Conservation (phyloP, 2,888 invertebrate genomes). For the Troilus luridus region DNA sequence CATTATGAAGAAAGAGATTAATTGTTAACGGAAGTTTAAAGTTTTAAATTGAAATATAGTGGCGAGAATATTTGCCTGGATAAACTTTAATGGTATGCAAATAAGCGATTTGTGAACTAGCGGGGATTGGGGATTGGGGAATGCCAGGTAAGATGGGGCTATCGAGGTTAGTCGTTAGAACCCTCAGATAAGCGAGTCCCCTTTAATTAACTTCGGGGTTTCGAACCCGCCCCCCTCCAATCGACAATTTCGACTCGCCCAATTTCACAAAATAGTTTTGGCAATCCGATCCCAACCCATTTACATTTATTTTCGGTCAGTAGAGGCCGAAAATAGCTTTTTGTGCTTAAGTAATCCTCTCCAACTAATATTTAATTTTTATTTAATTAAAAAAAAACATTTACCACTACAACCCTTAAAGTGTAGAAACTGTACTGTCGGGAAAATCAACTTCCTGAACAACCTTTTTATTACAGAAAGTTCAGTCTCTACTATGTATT, state of each 20-base stretch:
- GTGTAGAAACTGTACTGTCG: too few species aligned
- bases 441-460: too few species aligned
- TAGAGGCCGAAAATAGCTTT: neutral
- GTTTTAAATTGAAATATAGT: neutral
- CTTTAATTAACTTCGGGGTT: neutral
- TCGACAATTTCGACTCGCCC: slow-evolving; percentile 17
- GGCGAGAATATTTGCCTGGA: neutral
- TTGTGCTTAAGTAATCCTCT: neutral
- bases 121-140: neutral
- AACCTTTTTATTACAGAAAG: too few species aligned
- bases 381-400: neutral
- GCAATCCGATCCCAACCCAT: neutral
- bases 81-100: slow-evolving; percentile 28
- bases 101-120: neutral
- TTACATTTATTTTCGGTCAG: slow-evolving; percentile 18
- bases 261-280: slow-evolving; percentile 35
- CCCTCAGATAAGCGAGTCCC: slow-evolving; percentile 6
- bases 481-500: too few species aligned
- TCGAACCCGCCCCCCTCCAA: neutral
- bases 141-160: neutral
- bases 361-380: neutral
- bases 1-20: too few species aligned
- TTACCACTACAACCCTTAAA: too few species aligned
- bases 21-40: neutral
- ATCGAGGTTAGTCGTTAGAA: neutral